These are phyloP conservation scores for Drosophila aldrichi DNA, from an alignment of 2,888 invertebrate genomes.

Conservation along the genomic window DNA sequence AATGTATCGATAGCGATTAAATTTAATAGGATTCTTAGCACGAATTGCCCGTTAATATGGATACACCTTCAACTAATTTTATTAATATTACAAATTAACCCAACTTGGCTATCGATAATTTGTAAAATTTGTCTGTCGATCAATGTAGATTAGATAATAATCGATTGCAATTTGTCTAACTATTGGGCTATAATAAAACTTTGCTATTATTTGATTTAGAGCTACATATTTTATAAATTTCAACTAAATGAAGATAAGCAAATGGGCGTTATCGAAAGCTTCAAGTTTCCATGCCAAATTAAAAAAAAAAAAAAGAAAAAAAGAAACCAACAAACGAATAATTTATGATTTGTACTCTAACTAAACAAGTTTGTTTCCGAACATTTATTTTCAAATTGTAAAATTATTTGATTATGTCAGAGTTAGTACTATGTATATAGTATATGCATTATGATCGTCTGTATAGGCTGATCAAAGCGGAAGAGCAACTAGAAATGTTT, in stretches of 20 bases:
- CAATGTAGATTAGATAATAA: not conserved
- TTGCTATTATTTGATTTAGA: not conserved
- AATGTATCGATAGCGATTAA: too few species aligned
- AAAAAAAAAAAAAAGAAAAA: not conserved
- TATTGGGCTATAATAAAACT: not conserved
- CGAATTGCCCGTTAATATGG: not conserved
- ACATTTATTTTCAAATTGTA: not conserved
- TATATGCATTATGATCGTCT: slow-evolving; percentile 14
- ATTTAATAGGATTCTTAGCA: not conserved
- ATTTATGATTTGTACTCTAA: not conserved
- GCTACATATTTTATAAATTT: too few species aligned
- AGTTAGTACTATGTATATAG: not conserved
- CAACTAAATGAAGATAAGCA: not conserved
- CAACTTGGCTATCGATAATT: not conserved
- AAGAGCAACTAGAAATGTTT: slow-evolving; percentile 13
- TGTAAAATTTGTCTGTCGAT: not conserved
- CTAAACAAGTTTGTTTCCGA: not conserved
- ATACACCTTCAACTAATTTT: not conserved
- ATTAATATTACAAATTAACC: not conserved
- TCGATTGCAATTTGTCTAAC: not conserved
- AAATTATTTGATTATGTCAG: slow-evolving; percentile 12
- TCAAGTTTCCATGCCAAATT: not conserved
- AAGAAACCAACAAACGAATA: not conserved
- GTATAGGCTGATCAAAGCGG: slow-evolving; percentile 6
- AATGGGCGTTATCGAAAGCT: not conserved